Conservation (phyloP, 2,113 vertebrate species). For the Labeo catla region DNA sequence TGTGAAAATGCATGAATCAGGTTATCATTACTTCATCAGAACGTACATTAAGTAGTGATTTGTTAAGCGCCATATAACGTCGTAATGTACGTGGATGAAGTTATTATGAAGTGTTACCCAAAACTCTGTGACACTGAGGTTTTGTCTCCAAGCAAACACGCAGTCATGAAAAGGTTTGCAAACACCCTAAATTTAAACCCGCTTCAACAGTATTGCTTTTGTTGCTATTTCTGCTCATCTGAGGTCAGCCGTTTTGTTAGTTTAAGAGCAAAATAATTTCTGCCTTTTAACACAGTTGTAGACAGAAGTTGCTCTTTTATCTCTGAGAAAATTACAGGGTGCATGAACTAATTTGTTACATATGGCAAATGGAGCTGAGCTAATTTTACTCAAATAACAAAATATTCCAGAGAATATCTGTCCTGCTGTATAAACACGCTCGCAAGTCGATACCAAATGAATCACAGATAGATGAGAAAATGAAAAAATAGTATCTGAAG, state of each 20-base stretch:
- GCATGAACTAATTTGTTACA: conserved; percentile 13
- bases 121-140: background rate
- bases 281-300: conserved; percentile 33
- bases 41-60: background rate
- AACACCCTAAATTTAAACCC: conserved; percentile 2
- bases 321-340: conserved; percentile 32
- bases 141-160: conserved; percentile 11
- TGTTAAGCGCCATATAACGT: background rate
- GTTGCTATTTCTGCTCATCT: conserved; percentile 35
- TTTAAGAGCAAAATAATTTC: conserved; percentile 20
- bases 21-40: background rate
- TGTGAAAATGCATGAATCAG: background rate
- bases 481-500: background rate
- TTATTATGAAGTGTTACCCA: conserved; percentile 20
- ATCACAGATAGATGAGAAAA: background rate
- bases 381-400: conserved; percentile 17
- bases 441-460: background rate
- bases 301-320: conserved; percentile 33
- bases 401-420: conserved; percentile 12
- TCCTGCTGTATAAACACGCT: background rate
- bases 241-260: conserved; percentile 21
- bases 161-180: conserved; percentile 13
- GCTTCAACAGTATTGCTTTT: conserved; percentile 6
- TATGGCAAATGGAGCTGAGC: conserved; percentile 11
- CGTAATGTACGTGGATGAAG: background rate